A percentile compares a stretch with the other conserved stretches of the same genome.
These are phyloP conservation scores for Chrysemys picta DNA, from an alignment of 2,113 vertebrate genomes.

Conservation along the genomic window DNA sequence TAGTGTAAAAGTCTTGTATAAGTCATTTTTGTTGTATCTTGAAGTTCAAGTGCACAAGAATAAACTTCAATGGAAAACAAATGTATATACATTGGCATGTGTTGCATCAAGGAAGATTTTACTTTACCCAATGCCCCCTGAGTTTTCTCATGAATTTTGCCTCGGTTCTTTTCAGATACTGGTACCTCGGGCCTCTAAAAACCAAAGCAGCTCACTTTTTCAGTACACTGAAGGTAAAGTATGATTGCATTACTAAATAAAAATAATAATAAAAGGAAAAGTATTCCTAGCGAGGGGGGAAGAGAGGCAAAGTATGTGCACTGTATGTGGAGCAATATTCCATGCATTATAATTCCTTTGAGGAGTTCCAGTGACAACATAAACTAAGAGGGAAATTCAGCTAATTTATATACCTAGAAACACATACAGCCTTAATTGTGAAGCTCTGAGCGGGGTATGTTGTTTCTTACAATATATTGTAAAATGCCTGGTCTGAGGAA, in stretches of 20 bases:
- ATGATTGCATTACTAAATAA: neutral
- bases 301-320: neutral
- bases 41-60: neutral
- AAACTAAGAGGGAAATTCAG: neutral
- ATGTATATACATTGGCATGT: neutral
- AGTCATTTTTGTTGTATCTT: neutral
- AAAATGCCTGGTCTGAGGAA: neutral
- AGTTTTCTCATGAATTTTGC: neutral
- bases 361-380: neutral
- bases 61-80: neutral
- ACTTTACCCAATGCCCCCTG: neutral
- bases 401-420: neutral
- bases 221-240: conserved; percentile 86
- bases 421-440: neutral
- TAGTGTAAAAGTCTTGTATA: neutral
- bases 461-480: neutral
- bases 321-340: neutral
- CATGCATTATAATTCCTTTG: neutral
- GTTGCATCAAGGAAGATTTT: neutral
- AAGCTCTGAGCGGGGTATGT: neutral
- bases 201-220: conserved; percentile 93
- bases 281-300: neutral
- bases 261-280: neutral
- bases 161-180: conserved; percentile 84
- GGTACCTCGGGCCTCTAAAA: conserved; percentile 97